Percentiles rank a stretch among this genome's conserved stretches.
phyloP scores from a whole-genome alignment of 2,888 invertebrate genomes.

The Lottia gigantea region DNA sequence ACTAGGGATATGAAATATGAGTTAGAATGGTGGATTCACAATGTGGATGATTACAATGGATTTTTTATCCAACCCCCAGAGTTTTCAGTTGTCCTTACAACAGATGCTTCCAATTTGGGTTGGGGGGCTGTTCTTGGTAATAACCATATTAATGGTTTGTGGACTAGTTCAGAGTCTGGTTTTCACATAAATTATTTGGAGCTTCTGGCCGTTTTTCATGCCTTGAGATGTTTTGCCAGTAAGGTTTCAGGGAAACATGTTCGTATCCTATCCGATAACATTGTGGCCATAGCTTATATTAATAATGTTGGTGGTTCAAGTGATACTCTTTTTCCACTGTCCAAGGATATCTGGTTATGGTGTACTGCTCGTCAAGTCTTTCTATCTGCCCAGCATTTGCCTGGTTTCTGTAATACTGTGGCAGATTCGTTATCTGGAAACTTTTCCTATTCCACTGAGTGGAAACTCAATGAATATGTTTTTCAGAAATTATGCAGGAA shows the following conservation, averaged over 20 bases:
- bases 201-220: neutral
- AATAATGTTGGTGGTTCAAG: neutral
- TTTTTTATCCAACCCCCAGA: neutral
- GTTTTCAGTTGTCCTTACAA: neutral
- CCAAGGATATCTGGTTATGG: neutral
- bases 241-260: neutral
- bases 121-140: neutral
- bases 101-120: neutral
- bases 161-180: neutral
- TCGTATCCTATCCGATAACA: neutral
- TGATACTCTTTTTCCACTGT: neutral
- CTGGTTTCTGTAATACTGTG: neutral
- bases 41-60: neutral
- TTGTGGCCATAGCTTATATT: neutral
- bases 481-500: neutral
- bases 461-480: slow-evolving; percentile 1
- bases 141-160: neutral
- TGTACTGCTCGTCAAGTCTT: neutral
- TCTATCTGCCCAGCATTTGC: neutral
- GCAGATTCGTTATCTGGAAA: neutral
- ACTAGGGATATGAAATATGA: neutral
- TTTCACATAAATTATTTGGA: neutral
- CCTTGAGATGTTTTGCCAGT: neutral
- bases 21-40: too few species aligned
- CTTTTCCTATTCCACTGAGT: neutral